Conservation (phyloP, 2,797 vertebrate species). For the Rhynchonycteris naso region DNA sequence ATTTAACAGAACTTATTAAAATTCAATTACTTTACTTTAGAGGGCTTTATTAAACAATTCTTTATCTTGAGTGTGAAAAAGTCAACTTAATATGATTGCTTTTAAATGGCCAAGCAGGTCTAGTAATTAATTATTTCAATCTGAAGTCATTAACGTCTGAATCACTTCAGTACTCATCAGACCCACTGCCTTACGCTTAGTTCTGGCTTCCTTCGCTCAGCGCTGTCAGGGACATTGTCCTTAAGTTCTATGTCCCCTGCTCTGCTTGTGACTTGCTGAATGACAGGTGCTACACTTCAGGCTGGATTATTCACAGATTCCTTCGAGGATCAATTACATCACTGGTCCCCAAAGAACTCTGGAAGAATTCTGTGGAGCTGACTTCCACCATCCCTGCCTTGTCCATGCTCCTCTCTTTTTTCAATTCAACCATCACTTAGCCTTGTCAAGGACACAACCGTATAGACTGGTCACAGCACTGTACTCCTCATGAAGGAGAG, state of each 20-base stretch:
- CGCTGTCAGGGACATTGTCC: background rate
- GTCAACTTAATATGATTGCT: background rate
- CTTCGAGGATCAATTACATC: background rate
- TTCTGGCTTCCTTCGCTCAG: background rate
- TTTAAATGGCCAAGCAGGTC: background rate
- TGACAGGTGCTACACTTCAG: background rate
- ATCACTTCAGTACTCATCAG: background rate
- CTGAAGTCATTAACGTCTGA: background rate
- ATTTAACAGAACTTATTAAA: slow-evolving; percentile 50
- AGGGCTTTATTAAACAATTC: slow-evolving; percentile 4
- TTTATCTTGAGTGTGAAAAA: background rate
- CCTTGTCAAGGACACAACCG: background rate
- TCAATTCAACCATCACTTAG: background rate
- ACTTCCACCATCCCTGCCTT: background rate
- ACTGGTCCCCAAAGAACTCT: background rate
- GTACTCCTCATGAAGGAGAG: background rate
- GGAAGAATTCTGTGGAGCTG: background rate
- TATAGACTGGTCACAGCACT: background rate
- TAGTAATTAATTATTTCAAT: background rate
- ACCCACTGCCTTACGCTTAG: background rate
- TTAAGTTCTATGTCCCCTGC: background rate
- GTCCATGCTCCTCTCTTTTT: background rate
- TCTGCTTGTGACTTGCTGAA: background rate
- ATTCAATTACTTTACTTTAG: slow-evolving; percentile 20
- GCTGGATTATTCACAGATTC: background rate